A percentile compares a stretch with the other conserved stretches of the same genome.
Conservation (phyloP, 2,797 vertebrate species). For the Buphagus erythrorhynchus region DNA sequence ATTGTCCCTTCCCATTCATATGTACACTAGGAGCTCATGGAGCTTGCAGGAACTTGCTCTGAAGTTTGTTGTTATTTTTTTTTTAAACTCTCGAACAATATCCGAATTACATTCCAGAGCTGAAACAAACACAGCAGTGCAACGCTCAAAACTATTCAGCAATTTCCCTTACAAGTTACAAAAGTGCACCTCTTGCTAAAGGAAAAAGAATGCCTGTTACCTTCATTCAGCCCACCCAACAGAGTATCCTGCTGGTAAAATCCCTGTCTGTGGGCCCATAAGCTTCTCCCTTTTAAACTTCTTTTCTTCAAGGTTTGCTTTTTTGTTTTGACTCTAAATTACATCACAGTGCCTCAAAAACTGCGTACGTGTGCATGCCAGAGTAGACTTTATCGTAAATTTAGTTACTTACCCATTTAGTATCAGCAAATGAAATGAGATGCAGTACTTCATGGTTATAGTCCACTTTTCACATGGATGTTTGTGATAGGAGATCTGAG, state of each 20-base stretch:
- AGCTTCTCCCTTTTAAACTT: neutral
- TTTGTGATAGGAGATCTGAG: neutral
- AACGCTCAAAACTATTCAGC: neutral
- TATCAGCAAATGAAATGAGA: neutral
- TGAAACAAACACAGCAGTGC: constrained; percentile 15
- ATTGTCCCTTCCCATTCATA: constrained; percentile 83
- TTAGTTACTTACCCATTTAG: neutral
- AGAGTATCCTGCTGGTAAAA: neutral
- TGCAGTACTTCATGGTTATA: neutral
- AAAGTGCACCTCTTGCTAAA: neutral
- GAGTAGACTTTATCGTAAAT: neutral
- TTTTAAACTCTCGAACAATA: neutral
- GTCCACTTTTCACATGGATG: neutral
- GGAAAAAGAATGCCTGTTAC: constrained; percentile 9
- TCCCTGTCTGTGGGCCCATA: neutral
- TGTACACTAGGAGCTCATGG: constrained; percentile 80
- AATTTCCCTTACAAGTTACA: neutral
- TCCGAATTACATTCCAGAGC: constrained; percentile 30
- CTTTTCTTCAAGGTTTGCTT: neutral
- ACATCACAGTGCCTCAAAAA: neutral
- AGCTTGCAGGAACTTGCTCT: constrained; percentile 41
- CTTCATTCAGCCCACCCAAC: neutral
- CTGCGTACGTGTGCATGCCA: neutral
- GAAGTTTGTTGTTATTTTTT: constrained; percentile 24
- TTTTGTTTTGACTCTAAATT: neutral